Evolutionary conservation across 1,140 invertebrate genomes (phyloP).

Genomic region (Cardiocondyla obscurior): DNA sequence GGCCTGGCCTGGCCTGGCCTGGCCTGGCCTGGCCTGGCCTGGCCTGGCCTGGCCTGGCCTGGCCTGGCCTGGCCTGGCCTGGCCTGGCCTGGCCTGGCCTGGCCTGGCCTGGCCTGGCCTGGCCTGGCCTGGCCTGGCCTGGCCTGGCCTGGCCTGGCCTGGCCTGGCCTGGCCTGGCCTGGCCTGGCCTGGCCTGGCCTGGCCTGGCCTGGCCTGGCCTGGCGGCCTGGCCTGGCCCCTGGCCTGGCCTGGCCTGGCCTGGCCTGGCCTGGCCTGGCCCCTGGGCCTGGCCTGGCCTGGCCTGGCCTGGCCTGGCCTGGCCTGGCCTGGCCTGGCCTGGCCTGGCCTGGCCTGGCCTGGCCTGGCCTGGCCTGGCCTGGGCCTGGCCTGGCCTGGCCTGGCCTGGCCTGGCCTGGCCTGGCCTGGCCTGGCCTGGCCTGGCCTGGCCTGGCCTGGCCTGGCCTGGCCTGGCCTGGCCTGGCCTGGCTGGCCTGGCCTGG

Average conservation of each 20-base stretch:
- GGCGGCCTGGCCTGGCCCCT: too few species aligned
- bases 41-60: not conserved
- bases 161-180: not conserved
- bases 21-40: not conserved
- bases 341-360: not conserved
- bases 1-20: not conserved
- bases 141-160: not conserved
- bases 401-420: not conserved
- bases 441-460: not conserved
- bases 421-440: not conserved
- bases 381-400: not conserved
- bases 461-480: not conserved
- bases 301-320: not conserved
- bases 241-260: too few species aligned
- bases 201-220: not conserved
- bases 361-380: not conserved
- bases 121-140: not conserved
- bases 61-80: not conserved
- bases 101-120: not conserved
- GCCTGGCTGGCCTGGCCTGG: not conserved
- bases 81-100: not conserved
- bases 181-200: not conserved
- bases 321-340: not conserved
- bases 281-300: too few species aligned
- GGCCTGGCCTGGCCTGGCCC: too few species aligned